Conservation (phyloP, 2,888 invertebrate genomes). For the Drosophila mulleri region DNA sequence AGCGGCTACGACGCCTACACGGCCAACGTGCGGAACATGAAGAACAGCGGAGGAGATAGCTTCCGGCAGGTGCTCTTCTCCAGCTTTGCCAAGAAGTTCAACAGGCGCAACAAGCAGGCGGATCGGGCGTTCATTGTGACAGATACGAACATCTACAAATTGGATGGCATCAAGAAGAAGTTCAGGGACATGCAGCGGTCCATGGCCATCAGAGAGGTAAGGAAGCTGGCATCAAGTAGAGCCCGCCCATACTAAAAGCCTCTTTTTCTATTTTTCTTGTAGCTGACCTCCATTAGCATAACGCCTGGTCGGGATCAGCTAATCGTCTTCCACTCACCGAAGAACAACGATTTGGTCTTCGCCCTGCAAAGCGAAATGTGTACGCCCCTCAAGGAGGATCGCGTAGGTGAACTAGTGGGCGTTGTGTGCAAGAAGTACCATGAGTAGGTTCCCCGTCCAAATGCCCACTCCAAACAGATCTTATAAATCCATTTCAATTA, state of each 20-base stretch:
- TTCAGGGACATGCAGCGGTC: conserved; percentile 95
- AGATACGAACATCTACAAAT: conserved; percentile 93
- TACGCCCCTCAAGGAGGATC: conserved; percentile 87
- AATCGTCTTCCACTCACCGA: conserved; percentile 93
- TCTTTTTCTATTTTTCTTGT: conserved; percentile 18
- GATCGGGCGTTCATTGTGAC: conserved; percentile 96
- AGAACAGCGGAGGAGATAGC: conserved; percentile 87
- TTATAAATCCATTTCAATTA: not conserved
- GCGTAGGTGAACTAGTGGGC: conserved; percentile 95
- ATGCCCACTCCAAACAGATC: not conserved
- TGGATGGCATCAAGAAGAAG: conserved; percentile 90
- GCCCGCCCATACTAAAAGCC: not conserved
- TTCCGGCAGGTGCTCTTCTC: conserved; percentile 87
- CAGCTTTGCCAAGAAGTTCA: conserved; percentile 84
- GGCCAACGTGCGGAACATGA: conserved; percentile 89
- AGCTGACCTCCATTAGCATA: conserved; percentile 94
- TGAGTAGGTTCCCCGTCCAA: conserved; percentile 88
- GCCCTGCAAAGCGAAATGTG: conserved; percentile 87
- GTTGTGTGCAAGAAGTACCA: conserved; percentile 91
- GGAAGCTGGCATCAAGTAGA: conserved; percentile 6
- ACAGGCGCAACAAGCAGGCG: conserved; percentile 90
- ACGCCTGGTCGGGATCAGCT: conserved; percentile 95
- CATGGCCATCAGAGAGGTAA: conserved; percentile 91
- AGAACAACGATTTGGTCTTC: conserved; percentile 95
- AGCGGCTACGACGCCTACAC: conserved; percentile 88